Base-by-base conservation (phyloP, 35 echinoderm and acorn worm genomes). In the Heliocidaris erythrogramma region DNA sequence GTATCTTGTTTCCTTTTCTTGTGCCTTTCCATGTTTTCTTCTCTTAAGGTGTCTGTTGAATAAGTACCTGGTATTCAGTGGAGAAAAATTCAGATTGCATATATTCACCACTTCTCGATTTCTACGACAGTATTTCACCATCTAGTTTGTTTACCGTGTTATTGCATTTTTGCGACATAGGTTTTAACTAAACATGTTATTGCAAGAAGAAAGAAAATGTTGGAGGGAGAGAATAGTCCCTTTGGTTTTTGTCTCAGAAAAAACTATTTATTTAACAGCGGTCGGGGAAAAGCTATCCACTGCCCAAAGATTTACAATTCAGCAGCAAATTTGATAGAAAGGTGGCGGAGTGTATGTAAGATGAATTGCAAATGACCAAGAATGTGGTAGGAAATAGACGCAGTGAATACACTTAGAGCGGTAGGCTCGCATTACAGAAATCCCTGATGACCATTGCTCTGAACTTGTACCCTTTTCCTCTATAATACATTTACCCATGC, bases 221-320 rank as follows among this genome's bases (percentile, higher is more conserved):
- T 18, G 27, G 27, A 27, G 21, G 65, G 27, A 78, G 65, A n/a
- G 17, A 78, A 27, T n/a, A 78, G 0, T 78, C 7, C 65, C 65
- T 21, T 78, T 27, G 65, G 24, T 78, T 7, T n/a, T n/a, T 78
- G 27, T 78, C 18, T 78, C 21, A 78, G 65, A 24, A 18, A 78
- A 42, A 78, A 78, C 0, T 78, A 8, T 78, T 78, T 78, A 27
- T 18, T 8, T 78, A 78, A 78, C 17, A 24, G 65, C 27, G 65
- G 65, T 78, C 5, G 14, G 18, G 65, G 65, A 8, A 56, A 56
- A n/a, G 21, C 21, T 78, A 78, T 78, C 65, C 65, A 27, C 27
- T 78, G 18, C 65, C 61, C 21, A 78, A n/a, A 78, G 65, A 78
- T 78, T 78, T n/a, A 78, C 65, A 78, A 78, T 78, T 78, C 65